Percentiles rank a stretch among this genome's conserved stretches.
These are phyloP conservation scores for Caenorhabditis wallacei DNA, from an alignment of 2,888 invertebrate genomes.

Conservation along the genomic window DNA sequence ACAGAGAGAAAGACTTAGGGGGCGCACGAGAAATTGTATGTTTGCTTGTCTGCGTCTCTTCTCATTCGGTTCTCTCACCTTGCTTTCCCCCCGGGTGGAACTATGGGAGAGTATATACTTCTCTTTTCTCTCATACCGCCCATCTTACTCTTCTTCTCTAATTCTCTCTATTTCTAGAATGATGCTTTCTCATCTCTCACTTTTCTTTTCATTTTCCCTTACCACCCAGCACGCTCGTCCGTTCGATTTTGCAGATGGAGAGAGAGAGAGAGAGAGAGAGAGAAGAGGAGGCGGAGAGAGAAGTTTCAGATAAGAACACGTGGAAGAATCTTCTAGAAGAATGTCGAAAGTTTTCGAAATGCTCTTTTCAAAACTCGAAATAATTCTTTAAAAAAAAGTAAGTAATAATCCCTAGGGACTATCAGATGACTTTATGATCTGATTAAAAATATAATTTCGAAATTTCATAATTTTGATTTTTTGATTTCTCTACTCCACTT, in stretches of 20 bases:
- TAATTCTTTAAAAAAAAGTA: too few species aligned
- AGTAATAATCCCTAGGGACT: too few species aligned
- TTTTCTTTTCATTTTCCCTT: neutral
- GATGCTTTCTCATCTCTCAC: neutral
- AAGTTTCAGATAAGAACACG: too few species aligned
- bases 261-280: neutral
- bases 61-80: neutral
- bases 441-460: too few species aligned
- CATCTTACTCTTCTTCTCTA: constrained; percentile 7
- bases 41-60: neutral
- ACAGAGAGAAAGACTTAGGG: neutral
- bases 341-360: too few species aligned
- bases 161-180: neutral
- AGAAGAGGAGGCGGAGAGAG: too few species aligned
- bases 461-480: too few species aligned
- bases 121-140: neutral
- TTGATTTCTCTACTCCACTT: too few species aligned
- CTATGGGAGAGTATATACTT: neutral
- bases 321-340: too few species aligned
- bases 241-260: neutral
- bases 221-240: neutral
- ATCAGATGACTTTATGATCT: too few species aligned
- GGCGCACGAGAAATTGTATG: neutral
- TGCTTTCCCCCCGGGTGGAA: neutral
- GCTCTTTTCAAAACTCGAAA: too few species aligned